Conservation (phyloP, 2,113 vertebrate genomes). For the Tichodroma muraria region DNA sequence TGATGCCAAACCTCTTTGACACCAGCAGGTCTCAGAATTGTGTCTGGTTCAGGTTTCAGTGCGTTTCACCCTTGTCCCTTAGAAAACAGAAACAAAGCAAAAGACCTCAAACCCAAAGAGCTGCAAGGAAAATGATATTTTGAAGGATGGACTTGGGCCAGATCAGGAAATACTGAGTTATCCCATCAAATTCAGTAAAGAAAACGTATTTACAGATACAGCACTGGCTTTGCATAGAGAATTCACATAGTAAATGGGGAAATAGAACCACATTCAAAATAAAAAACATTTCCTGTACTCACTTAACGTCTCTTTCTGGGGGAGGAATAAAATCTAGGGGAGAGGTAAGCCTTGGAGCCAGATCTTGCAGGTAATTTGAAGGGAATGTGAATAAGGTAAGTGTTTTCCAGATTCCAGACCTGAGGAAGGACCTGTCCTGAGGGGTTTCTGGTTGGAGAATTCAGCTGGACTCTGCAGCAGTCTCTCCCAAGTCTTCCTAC, state of each 20-base stretch:
- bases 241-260: background rate
- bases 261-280: background rate
- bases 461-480: background rate
- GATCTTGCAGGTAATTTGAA: conserved; percentile 27
- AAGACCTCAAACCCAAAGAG: background rate
- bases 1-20: background rate
- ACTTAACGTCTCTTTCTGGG: background rate
- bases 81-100: background rate
- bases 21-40: background rate
- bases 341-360: background rate
- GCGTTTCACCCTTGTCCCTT: background rate
- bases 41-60: background rate
- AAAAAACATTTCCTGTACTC: conserved; percentile 10
- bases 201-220: background rate
- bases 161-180: conserved; percentile 31
- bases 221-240: background rate
- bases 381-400: background rate
- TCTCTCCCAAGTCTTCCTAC: background rate
- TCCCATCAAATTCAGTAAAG: conserved; percentile 19
- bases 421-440: background rate
- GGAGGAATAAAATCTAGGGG: conserved; percentile 6
- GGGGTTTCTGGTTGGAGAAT: background rate
- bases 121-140: background rate
- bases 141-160: conserved; percentile 24
- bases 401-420: conserved; percentile 20